phyloP scores from a whole-genome alignment of 35 echinoderm and acorn worm genomes.

The Lytechinus variegatus region DNA sequence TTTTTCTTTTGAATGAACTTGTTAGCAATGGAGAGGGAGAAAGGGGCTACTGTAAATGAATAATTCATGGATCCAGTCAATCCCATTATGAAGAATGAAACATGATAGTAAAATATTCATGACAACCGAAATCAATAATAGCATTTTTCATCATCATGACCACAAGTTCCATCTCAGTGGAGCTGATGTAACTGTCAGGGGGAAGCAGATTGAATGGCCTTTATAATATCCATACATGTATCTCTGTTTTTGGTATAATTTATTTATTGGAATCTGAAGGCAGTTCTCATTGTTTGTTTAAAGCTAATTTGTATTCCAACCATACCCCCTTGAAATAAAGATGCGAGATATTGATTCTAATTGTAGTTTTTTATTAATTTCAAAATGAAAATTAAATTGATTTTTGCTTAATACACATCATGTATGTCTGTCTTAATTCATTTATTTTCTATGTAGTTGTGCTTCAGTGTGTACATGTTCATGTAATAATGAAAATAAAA shows the following conservation, averaged over 20 bases:
- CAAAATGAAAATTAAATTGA: no score
- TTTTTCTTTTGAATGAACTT: constrained; percentile 4
- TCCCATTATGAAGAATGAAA: neutral
- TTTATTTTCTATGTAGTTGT: neutral
- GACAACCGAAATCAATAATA: neutral
- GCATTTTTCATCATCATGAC: neutral
- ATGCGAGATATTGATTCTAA: neutral
- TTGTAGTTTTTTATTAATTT: no score
- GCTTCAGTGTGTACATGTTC: no score
- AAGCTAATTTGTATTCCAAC: neutral
- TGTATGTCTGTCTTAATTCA: neutral
- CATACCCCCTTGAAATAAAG: neutral
- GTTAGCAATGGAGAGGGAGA: neutral
- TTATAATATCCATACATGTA: neutral
- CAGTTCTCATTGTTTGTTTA: neutral
- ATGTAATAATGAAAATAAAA: no score
- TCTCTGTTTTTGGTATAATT: neutral
- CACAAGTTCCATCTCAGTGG: neutral
- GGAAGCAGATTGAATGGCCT: neutral
- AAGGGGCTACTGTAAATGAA: neutral
- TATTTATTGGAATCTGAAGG: neutral
- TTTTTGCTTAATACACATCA: no score
- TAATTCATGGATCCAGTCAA: neutral
- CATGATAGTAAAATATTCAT: constrained; percentile 6
- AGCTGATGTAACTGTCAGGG: neutral